A percentile compares a stretch with the other conserved stretches of the same genome.
phyloP scores from a whole-genome alignment of 2,888 invertebrate species.

The Unio delphinus region DNA sequence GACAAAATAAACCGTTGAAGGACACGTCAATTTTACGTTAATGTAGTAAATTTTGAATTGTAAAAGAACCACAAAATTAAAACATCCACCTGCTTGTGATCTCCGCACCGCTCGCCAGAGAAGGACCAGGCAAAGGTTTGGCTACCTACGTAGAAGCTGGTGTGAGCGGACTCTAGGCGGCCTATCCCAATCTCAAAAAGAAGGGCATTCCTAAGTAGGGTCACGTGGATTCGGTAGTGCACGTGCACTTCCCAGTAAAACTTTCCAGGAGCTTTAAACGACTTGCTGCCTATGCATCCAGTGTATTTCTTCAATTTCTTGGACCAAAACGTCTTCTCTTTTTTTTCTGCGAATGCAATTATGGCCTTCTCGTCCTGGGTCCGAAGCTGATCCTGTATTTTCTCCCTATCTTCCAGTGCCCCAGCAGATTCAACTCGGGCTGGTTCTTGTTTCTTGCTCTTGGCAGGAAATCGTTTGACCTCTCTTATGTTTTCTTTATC shows the following conservation, averaged over 20 bases:
- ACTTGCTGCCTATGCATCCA: slow-evolving; percentile 40
- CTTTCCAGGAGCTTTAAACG: slow-evolving; percentile 34
- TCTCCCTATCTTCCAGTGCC: slow-evolving; percentile 8
- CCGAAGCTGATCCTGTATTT: slow-evolving; percentile 3
- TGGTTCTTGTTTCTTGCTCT: no score
- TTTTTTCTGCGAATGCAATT: no score
- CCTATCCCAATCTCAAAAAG: slow-evolving; percentile 42
- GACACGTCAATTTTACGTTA: no score
- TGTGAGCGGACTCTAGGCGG: slow-evolving; percentile 37
- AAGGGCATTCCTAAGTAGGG: slow-evolving; percentile 36
- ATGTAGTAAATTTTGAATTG: no score
- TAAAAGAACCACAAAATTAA: neutral
- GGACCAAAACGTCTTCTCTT: slow-evolving; percentile 32
- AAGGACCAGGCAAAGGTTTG: slow-evolving; percentile 44
- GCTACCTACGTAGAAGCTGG: slow-evolving; percentile 44
- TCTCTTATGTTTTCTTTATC: slow-evolving; percentile 18
- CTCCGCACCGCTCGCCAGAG: slow-evolving; percentile 41
- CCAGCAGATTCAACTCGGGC: slow-evolving; percentile 1
- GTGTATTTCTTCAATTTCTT: slow-evolving; percentile 44
- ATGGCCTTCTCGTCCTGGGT: slow-evolving; percentile 2
- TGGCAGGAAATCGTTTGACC: no score
- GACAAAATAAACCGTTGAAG: no score
- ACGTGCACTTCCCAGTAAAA: slow-evolving; percentile 44
- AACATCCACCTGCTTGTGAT: slow-evolving; percentile 37
- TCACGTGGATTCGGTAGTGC: slow-evolving; percentile 41